Base-by-base conservation (phyloP, 2,797 vertebrate genomes). In the Ciconia nigra region DNA sequence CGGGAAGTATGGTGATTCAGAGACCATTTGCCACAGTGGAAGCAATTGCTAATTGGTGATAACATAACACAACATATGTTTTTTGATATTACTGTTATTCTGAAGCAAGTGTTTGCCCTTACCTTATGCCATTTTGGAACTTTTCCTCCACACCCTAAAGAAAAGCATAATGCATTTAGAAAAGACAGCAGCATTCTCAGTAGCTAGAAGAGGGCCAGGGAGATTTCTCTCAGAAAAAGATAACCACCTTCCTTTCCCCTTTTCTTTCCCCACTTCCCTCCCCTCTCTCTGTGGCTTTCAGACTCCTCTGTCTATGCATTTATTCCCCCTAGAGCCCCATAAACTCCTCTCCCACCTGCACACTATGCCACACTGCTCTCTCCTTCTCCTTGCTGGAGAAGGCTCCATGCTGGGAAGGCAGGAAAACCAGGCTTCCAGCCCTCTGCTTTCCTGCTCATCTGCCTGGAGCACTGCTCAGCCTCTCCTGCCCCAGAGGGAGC, bases 1-100 rank as follows among this genome's bases (percentile, higher is more conserved):
- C 49, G 76, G 66, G 35, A 96, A 93, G 29, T 78, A 51, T 41
- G 31, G 39, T 81, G 52, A 82, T 86, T 86, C 69, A 72, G 82
- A 88, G 79, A 86, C 25, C 10, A 66, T 86, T 93, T 95, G 67
- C 67, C 80, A 79, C n/a, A 79, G 54, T 16, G 65, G 39, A 93
- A 91, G 31, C 35, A 74, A n/a, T 57, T 88, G 54, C 83, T 93
- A 94, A 91, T 84, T 94, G 69, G 69, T 70, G 80, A 55, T 93
- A 96, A 62, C 62, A 81, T 55, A 90, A 72, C 57, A 62, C 22
- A 65, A 42, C 39, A 15, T 47, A 72, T 69, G 46, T 3, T 28
- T 94, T 96, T 87, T 93, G 49, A 61, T 94, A 88, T 37, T 39
- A 26, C 46, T 76, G 33, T 65, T 93, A 62, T 57, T 54, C 73